Evolutionary conservation across 2,888 invertebrate genomes (phyloP).

Genomic region (Bibio marci): DNA sequence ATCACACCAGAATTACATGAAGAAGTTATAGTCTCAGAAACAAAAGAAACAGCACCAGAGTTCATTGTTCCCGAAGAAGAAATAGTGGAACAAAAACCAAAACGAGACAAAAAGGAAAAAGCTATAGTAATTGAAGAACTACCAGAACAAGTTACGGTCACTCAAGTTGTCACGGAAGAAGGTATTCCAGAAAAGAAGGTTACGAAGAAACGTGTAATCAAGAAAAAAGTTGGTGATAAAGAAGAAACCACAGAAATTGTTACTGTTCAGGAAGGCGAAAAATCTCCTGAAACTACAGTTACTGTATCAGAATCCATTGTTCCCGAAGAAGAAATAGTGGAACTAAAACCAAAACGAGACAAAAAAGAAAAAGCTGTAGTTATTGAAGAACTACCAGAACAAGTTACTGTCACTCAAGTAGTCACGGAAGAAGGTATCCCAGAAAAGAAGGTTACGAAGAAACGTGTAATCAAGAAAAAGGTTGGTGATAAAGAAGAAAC

Average conservation of each 20-base stretch:
- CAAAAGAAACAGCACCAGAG: constrained; percentile 22
- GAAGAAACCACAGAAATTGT: constrained; percentile 22
- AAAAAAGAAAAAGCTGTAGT: not conserved
- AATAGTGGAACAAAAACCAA: constrained; percentile 12
- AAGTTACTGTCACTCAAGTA: constrained; percentile 27
- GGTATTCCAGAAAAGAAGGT: constrained; percentile 21
- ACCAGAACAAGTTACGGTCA: constrained; percentile 28
- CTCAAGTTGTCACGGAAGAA: constrained; percentile 12
- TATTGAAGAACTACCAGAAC: constrained; percentile 14
- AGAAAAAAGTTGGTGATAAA: constrained; percentile 25
- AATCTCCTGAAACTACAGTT: constrained; percentile 21
- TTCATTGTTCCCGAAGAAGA: constrained; percentile 16
- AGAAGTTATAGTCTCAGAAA: constrained; percentile 25
- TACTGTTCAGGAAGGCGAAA: constrained; percentile 20
- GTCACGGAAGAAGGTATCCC: constrained; percentile 15
- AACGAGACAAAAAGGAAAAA: constrained; percentile 18
- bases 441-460: constrained; percentile 17
- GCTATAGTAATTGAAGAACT: constrained; percentile 30
- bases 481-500: constrained; percentile 16
- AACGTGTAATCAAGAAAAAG: constrained; percentile 14
- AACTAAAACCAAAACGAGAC: constrained; percentile 7
- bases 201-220: constrained; percentile 30
- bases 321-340: constrained; percentile 8
- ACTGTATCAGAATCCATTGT: constrained; percentile 11
- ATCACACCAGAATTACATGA: constrained; percentile 31